Evolutionary conservation across 2,113 vertebrate species (phyloP), one percentile per base, ranked within the genome.

Genomic region (Ailurus styani): DNA sequence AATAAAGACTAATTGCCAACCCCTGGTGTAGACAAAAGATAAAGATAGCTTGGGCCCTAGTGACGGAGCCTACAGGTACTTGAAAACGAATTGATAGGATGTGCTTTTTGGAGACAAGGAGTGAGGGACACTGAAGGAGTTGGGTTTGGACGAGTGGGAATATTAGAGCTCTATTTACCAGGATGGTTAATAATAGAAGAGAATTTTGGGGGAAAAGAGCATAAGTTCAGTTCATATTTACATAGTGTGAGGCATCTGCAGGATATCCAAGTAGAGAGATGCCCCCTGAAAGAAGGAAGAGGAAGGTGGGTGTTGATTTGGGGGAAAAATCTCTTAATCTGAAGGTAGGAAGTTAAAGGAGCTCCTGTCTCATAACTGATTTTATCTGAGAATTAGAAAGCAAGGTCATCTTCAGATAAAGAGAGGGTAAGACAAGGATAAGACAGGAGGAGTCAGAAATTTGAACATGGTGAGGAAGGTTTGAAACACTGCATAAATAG

Each of bases 331-430:
- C 20, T 73, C 4, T 72, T 52, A 40, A 31, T 68, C 50, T n/a
- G 21, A 25, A 89, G 29, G 45, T 27, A 70, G 60, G 20, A 73
- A 52, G 15, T 75, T 87, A 57, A 90, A 54, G 45, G 40, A 70
- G 64, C 27, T 92, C 34, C 62, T 47, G n/a, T 20, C 4, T 91
- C 47, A 78, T 57, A 83, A 42, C 31, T 57, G 18, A 86, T 78
- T 50, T 70, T 83, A 54, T 52, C 47, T 85, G 79, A 68, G 73
- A 70, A 88, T 88, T 93, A 84, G 81, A 87, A 94, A 95, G 55
- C 21, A 85, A 82, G 52, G 66, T 93, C 57, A n/a, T 60, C 40
- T 93, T 62, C 27, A 40, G 37, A 47, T 55, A 83, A 66, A 50
- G 57, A 66, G 18, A 83, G 31, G 27, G 45, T 45, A 92, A 50